Base-by-base conservation (phyloP, 2,888 invertebrate genomes). In the Taphrorychus bicolor region DNA sequence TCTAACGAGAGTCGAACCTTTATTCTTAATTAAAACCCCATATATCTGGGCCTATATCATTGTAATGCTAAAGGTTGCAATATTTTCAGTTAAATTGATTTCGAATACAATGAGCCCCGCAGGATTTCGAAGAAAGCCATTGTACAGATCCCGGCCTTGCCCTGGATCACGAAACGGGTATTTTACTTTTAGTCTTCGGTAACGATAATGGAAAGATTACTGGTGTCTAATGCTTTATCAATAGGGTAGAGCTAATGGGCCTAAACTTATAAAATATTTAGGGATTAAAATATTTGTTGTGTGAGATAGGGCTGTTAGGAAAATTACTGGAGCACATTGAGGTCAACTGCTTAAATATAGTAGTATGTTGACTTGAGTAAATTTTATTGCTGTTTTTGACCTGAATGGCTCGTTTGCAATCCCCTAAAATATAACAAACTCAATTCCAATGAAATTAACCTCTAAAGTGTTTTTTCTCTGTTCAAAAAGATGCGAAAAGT, bases 81-180 rank as follows among this genome's bases (percentile, higher is more conserved):
- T 80, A 80, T 79, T 80, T 80, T 79, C 77, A 74, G 76, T 77
- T 75, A 79, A 80, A 80, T 80, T 80, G 80, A 80, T 80, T 80
- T 76, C 73, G 76, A 77, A 77, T 78, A 78, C 79, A 80, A 79
- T 79, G 79, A 80, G 75, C 76, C 76, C 75, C 76, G 66, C 69
- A 70, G 79, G 79, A 79, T 80, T 80, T 78, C 79, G 78, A 78
- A 77, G 78, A 79, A 79, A 80, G 79, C 80, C 79, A 79, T 79
- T 79, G 32, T 32, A 32, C 32, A 32, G 32, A 32, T 32, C 32
- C 32, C 32, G 32, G 32, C 7, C 32, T 32, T 32, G 32, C 32
- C 45, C 74, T 74, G 77, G 79, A 79, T 78, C 78, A 77, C 77
- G 77, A 71, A 78, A 78, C 71, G 77, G 78, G 32, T 32, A 7